A percentile compares a stretch with the other conserved stretches of the same genome.
Evolutionary conservation across 2,113 vertebrate species (phyloP).

Genomic region (Seriola quinqueradiata): DNA sequence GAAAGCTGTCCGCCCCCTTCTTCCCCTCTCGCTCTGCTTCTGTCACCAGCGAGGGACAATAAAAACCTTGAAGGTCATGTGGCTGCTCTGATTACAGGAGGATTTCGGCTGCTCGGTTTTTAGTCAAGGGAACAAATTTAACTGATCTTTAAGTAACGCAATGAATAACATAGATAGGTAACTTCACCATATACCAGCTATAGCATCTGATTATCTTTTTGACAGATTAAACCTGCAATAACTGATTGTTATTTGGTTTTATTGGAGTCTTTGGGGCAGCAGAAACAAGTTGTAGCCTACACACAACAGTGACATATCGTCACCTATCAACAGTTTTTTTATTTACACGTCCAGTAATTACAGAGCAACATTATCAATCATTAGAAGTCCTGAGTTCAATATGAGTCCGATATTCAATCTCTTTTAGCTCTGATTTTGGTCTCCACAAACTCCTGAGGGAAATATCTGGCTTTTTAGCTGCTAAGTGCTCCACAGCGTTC

Average conservation of each 20-base stretch:
- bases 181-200: background rate
- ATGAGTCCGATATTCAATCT: background rate
- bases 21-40: constrained; percentile 39
- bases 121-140: constrained; percentile 15
- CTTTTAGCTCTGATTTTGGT: background rate
- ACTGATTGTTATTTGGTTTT: background rate
- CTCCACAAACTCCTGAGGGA: background rate
- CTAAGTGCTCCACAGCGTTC: background rate
- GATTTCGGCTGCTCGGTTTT: constrained; percentile 20
- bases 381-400: background rate
- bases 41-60: constrained; percentile 61
- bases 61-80: constrained; percentile 41
- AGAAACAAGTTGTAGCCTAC: background rate
- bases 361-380: background rate
- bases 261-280: background rate
- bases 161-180: background rate
- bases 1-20: constrained; percentile 42
- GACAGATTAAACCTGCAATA: background rate
- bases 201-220: background rate
- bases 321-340: background rate
- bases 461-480: background rate
- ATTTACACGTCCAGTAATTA: background rate
- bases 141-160: background rate
- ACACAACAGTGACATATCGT: background rate
- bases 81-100: constrained; percentile 58